Conservation (phyloP, 2,888 invertebrate genomes). For the Temnothorax ravouxi region DNA sequence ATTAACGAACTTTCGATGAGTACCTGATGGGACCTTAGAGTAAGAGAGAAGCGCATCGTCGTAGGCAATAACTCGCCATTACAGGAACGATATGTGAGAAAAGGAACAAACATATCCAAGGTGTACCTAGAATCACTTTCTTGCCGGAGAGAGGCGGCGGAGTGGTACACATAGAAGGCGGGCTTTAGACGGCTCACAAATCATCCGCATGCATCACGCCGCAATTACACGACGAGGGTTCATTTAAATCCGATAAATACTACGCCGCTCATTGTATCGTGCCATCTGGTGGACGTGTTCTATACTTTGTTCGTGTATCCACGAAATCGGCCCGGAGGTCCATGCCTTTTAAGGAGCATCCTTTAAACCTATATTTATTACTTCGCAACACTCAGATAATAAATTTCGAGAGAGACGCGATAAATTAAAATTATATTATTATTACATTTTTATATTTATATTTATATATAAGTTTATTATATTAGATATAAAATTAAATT, state of each 20-base stretch:
- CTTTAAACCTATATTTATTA: slow-evolving; percentile 57
- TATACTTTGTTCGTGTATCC: slow-evolving; percentile 63
- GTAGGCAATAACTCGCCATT: slow-evolving; percentile 78
- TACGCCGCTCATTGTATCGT: slow-evolving; percentile 82
- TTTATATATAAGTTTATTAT: neutral
- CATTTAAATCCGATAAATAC: slow-evolving; percentile 86
- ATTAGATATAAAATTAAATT: slow-evolving; percentile 13
- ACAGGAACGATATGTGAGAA: slow-evolving; percentile 66
- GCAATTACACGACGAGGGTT: slow-evolving; percentile 86
- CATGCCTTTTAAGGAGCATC: slow-evolving; percentile 58
- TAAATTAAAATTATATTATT: slow-evolving; percentile 34
- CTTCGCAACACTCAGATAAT: slow-evolving; percentile 34
- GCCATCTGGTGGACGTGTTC: slow-evolving; percentile 76
- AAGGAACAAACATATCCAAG: slow-evolving; percentile 57
- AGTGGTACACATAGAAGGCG: slow-evolving; percentile 72
- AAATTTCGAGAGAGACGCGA: slow-evolving; percentile 26
- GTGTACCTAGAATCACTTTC: slow-evolving; percentile 70
- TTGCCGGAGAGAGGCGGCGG: slow-evolving; percentile 27
- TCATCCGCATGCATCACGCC: slow-evolving; percentile 85
- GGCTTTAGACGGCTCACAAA: slow-evolving; percentile 82
- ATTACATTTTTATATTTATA: neutral
- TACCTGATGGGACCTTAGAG: slow-evolving; percentile 63
- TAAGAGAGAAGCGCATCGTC: slow-evolving; percentile 63
- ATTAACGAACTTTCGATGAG: slow-evolving; percentile 67
- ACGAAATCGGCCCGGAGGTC: slow-evolving; percentile 63